A percentile compares a stretch with the other conserved stretches of the same genome.
phyloP scores from a whole-genome alignment of 2,113 vertebrate genomes.

The Microcebus ravelobensis region DNA sequence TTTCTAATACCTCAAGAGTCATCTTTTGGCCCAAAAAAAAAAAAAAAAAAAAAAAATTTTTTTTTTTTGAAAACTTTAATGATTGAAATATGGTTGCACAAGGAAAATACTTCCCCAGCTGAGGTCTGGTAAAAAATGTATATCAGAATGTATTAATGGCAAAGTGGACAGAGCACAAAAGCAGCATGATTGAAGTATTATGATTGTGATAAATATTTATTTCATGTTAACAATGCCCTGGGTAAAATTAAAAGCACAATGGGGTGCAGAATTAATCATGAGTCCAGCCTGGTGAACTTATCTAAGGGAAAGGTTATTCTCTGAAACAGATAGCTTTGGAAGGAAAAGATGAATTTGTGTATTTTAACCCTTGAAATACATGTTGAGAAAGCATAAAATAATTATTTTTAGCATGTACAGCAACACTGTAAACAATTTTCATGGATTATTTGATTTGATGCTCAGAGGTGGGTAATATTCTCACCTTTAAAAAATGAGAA shows the following conservation, averaged over 20 bases:
- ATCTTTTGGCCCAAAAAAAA: not conserved
- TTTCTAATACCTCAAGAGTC: not conserved
- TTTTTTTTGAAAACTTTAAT: not conserved
- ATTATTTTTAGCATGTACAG: not conserved
- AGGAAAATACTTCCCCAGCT: not conserved
- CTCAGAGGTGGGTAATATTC: not conserved
- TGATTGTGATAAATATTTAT: not conserved
- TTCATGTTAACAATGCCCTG: not conserved
- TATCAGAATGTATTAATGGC: not conserved
- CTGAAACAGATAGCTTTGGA: not conserved
- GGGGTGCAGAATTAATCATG: not conserved
- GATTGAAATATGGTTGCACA: not conserved
- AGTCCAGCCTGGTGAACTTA: not conserved
- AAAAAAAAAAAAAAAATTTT: not conserved
- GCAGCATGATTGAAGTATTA: not conserved
- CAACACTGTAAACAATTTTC: not conserved
- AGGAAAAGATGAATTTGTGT: not conserved
- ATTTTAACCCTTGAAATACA: constrained; percentile 36
- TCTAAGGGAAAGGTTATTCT: not conserved
- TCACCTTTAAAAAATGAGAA: not conserved
- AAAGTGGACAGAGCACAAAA: not conserved
- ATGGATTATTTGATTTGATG: not conserved
- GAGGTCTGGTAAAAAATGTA: not conserved
- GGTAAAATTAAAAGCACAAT: not conserved
- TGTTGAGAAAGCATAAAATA: not conserved